Evolutionary conservation across 2,888 invertebrate genomes (phyloP).

Genomic region (Microctonus hyperodae): DNA sequence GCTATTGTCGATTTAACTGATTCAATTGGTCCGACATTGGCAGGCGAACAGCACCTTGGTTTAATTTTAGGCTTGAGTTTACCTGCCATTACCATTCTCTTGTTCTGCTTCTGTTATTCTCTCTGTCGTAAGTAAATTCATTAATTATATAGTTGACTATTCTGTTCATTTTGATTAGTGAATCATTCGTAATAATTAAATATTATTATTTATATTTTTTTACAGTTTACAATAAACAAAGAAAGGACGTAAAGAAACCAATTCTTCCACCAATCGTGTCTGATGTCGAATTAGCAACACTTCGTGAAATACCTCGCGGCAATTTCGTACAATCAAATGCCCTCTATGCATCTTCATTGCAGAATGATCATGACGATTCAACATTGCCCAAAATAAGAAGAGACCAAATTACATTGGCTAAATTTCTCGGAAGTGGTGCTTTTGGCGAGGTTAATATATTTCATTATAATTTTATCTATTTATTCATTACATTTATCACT

Average conservation of each 20-base stretch:
- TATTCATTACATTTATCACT: neutral
- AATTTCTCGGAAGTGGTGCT: conserved; percentile 93
- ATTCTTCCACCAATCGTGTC: conserved; percentile 69
- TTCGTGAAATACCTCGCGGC: conserved; percentile 81
- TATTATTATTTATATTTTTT: conserved; percentile 34
- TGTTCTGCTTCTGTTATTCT: conserved; percentile 62
- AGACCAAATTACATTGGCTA: conserved; percentile 85
- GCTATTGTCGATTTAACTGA: conserved; percentile 68
- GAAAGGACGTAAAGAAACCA: conserved; percentile 75
- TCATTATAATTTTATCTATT: neutral
- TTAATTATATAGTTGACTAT: neutral
- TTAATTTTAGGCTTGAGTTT: conserved; percentile 72
- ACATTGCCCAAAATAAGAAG: conserved; percentile 85
- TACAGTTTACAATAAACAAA: conserved; percentile 70
- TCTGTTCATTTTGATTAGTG: neutral
- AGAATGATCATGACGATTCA: conserved; percentile 80
- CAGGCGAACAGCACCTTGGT: conserved; percentile 66
- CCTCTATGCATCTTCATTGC: conserved; percentile 73
- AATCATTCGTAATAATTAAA: neutral
- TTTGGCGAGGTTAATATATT: conserved; percentile 82
- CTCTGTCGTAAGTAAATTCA: conserved; percentile 65
- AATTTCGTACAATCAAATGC: conserved; percentile 85
- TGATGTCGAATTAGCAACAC: conserved; percentile 85
- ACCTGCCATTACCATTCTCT: conserved; percentile 63
- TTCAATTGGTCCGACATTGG: conserved; percentile 61